phyloP scores from a whole-genome alignment of 2,888 invertebrate species.

The Eupithecia pulchellata region DNA sequence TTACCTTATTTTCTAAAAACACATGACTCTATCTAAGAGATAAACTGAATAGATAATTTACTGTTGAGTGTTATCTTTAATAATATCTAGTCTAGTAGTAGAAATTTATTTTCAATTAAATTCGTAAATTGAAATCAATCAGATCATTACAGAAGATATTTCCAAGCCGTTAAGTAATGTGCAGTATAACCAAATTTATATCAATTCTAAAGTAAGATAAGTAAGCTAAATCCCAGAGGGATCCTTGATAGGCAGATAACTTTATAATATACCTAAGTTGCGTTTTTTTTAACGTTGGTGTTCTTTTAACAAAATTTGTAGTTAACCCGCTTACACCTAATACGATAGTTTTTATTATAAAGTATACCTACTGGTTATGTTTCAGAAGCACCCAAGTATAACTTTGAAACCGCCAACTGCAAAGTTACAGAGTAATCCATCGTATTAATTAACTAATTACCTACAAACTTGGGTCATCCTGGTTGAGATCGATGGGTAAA shows the following conservation, averaged over 20 bases:
- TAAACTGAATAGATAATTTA: not conserved
- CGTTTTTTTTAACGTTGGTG: too few relatives aligned
- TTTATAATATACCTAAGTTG: too few relatives aligned
- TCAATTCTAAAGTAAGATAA: not conserved
- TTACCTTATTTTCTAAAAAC: not conserved
- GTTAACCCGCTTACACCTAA: too few relatives aligned
- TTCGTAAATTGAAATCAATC: not conserved
- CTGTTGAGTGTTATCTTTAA: not conserved
- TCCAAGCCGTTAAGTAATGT: not conserved
- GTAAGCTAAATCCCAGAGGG: not conserved
- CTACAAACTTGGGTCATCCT: not conserved
- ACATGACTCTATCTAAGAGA: not conserved
- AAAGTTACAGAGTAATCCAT: slow-evolving; percentile 7
- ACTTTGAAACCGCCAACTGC: slow-evolving; percentile 12
- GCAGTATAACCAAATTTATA: not conserved
- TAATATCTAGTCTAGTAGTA: too few relatives aligned
- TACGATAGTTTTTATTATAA: not conserved
- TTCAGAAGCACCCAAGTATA: slow-evolving; percentile 9
- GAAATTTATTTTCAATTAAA: not conserved
- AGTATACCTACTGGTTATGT: not conserved
- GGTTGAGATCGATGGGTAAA: not conserved
- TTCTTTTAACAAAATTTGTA: too few relatives aligned
- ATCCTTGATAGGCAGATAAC: not conserved
- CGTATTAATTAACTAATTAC: slow-evolving; percentile 13
- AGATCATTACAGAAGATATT: not conserved